A percentile compares a stretch with the other conserved stretches of the same genome.
phyloP scores from a whole-genome alignment of 2,888 invertebrate genomes.

The Gari tellinella region DNA sequence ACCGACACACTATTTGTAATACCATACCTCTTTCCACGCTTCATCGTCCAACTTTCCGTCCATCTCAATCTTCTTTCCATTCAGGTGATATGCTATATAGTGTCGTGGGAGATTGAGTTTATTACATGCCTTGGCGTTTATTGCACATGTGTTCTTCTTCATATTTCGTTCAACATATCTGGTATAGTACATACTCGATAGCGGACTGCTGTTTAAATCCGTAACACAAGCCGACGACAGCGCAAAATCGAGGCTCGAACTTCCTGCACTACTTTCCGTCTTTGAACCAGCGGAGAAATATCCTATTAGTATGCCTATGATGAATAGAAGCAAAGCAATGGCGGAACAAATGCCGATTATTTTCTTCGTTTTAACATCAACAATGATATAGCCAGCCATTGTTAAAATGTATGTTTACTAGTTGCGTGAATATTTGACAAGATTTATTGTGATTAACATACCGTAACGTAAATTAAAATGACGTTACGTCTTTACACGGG shows the following conservation, averaged over 20 bases:
- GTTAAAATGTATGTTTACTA: too few species aligned
- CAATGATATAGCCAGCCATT: constrained; percentile 54
- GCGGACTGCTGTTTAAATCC: constrained; percentile 3
- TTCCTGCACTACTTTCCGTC: background rate
- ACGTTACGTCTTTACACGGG: too few species aligned
- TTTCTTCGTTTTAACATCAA: constrained; percentile 54
- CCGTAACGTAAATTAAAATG: too few species aligned
- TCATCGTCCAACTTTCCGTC: constrained; percentile 73
- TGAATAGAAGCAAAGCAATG: constrained; percentile 27
- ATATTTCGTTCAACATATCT: constrained; percentile 34
- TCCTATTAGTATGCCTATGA: constrained; percentile 48
- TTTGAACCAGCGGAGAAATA: constrained; percentile 36
- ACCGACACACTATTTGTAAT: too few species aligned
- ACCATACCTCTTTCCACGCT: constrained; percentile 70
- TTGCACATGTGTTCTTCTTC: constrained; percentile 31
- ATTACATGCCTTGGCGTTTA: constrained; percentile 18
- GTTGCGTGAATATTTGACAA: too few species aligned
- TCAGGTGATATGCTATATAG: constrained; percentile 71
- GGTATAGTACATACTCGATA: constrained; percentile 26
- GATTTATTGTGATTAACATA: too few species aligned
- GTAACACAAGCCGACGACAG: constrained; percentile 13
- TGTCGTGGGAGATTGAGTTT: constrained; percentile 59
- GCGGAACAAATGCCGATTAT: constrained; percentile 30
- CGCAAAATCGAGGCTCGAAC: constrained; percentile 15
- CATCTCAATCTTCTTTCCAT: constrained; percentile 64